Base-by-base conservation (phyloP, 2,888 invertebrate species). In the Caradrina kadenii region DNA sequence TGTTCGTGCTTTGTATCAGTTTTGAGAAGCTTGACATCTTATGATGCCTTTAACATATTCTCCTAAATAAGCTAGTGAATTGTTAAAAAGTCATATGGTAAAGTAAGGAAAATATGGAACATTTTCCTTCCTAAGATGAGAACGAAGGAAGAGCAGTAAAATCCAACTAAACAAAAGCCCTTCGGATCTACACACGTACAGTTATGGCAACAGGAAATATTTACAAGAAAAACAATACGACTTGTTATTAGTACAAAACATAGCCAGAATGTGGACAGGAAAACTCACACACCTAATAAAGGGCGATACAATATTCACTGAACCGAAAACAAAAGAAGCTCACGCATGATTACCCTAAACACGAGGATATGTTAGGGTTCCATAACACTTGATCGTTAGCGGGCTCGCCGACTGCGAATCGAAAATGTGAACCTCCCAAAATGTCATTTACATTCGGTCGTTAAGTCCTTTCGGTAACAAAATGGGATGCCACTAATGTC, bases 281-380 rank as follows among this genome's bases (percentile, higher is more conserved):
- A 82, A 81, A 78, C 67, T 63, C 76, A 17, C 69, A 68, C 71
- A 73, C 69, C 71, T 77, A 81, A 81, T 81, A 83, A 78, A 76
- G 83, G 82, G 61, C 70, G 66, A 74, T 76, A 82, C 75, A 83
- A 82, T 76, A 81, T 69, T 79, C 83, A 84, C 19, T 83, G 83
- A 81, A 55, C 82, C 35, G 83, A 65, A 69, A 83, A 79, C 81
- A 76, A 83, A 84, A 84, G 82, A 83, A 73, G 79, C 54, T 76
- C 63, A 81, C 83, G 77, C 83, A 63, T 81, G 83, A 79, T 74
- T 81, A 82, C 71, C 63, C 59, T 73, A 71, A 68, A 76, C 63
- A 61, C 60, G 66, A 66, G 61, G 72, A 72, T 76, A 70, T 65
- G 66, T 75, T 70, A 48, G 75, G 74, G 75, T 21, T 45, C 62